Evolutionary conservation across 2,113 vertebrate genomes (phyloP), one percentile per base, ranked within the genome.

Genomic region (Calidris pugnax): DNA sequence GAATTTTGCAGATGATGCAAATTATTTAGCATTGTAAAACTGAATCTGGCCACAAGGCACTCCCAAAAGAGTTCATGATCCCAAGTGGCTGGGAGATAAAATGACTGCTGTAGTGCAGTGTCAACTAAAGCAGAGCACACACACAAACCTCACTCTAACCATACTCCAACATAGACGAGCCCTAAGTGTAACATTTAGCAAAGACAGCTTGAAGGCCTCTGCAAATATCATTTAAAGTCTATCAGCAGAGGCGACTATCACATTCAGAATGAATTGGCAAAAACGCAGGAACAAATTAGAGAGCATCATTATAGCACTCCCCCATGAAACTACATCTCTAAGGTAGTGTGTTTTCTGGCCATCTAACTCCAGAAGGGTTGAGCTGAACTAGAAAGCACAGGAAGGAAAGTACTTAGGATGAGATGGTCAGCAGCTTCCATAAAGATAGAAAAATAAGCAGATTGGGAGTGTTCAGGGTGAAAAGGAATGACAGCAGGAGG

Each of bases 1-100:
- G 77, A 92, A 82, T 79, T 87, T 76, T 89, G 91, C 91, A 89
- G 91, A 68, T 53, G 80, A 78, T 43, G 84, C 69, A 79, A 26
- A 66, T 87, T 87, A 69, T 64, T 79, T 56, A 55, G 50, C 4
- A 0, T 13, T 66, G 32, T 71, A 79, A 95, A 79, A 55, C 28
- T 39, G 57, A 82, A 92, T 55, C 41, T 71, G 72, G 55, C 91
- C 72, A 77, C 87, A 79, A 85, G 91, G 77, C 47, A 23, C 28
- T 51, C 68, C 75, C 3, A 12, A 57, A 87, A 63, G 55, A 63
- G 73, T n/a, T 71, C 33, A 5, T 1, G 19, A 62, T 80, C 75
- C 82, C 0, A 15, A 76, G 67, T 14, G 53, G 41, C 57, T 45
- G 59, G 63, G 72, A 84, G 69, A 56, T 67, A 82, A 81, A 88